These are phyloP conservation scores for Syrphus vitripennis DNA, from an alignment of 2,888 invertebrate genomes.

Conservation along the genomic window DNA sequence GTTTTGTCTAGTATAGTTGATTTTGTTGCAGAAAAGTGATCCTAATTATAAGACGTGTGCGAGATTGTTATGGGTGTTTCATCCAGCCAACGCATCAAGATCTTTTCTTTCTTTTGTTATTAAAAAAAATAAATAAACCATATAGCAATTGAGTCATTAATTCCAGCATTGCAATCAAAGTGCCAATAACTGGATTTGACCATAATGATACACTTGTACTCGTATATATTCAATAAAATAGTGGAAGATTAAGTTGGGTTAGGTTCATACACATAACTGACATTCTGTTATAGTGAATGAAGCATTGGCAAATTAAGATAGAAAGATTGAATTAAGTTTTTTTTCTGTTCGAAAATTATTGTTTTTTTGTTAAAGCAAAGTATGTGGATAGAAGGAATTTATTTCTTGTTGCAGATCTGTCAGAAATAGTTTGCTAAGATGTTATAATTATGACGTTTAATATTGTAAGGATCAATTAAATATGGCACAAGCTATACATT, in stretches of 20 bases:
- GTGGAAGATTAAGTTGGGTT: not conserved
- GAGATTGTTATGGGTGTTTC: slow-evolving; percentile 61
- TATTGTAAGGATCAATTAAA: not conserved
- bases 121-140: not conserved
- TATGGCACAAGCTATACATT: not conserved
- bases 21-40: slow-evolving; percentile 71
- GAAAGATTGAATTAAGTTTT: not conserved
- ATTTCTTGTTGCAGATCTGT: not conserved
- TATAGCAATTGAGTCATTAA: slow-evolving; percentile 66
- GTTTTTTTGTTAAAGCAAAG: not conserved
- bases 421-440: not conserved
- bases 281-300: not conserved
- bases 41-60: slow-evolving; percentile 72
- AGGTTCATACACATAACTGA: not conserved
- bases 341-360: not conserved
- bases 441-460: slow-evolving; percentile 1
- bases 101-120: slow-evolving; percentile 6
- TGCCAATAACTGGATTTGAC: slow-evolving; percentile 66
- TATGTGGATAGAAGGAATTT: not conserved
- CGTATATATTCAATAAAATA: not conserved
- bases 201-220: slow-evolving; percentile 26
- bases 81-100: slow-evolving; percentile 24
- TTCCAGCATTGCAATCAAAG: slow-evolving; percentile 64
- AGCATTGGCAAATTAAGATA: not conserved
- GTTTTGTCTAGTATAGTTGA: slow-evolving; percentile 37